phyloP scores from a whole-genome alignment of 2,113 vertebrate genomes.

The Hipposideros armiger region DNA sequence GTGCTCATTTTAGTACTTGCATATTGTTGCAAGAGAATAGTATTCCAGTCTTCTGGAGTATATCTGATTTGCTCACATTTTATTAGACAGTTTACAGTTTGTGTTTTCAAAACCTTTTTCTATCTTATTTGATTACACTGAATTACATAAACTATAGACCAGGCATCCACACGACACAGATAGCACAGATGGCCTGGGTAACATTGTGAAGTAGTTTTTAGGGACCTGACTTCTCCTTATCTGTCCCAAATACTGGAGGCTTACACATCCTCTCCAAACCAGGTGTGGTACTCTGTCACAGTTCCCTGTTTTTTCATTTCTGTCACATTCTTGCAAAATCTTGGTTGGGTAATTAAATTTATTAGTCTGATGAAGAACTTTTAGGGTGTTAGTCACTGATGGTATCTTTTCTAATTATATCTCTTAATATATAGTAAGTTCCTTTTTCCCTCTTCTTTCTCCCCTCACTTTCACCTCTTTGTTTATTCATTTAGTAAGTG shows the following conservation, averaged over 20 bases:
- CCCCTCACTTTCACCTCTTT: neutral
- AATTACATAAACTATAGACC: neutral
- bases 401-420: neutral
- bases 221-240: neutral
- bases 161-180: neutral
- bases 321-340: constrained; percentile 25
- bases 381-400: constrained; percentile 28
- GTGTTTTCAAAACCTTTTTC: constrained; percentile 33
- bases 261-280: neutral
- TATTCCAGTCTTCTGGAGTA: neutral
- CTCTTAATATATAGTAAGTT: neutral
- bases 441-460: neutral
- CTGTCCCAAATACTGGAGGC: neutral
- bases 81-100: neutral
- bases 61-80: neutral
- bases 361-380: constrained; percentile 42
- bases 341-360: neutral
- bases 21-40: neutral
- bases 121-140: neutral
- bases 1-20: neutral
- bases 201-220: neutral
- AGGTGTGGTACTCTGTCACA: neutral
- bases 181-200: neutral
- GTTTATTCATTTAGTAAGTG: neutral
- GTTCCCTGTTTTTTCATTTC: neutral